phyloP scores from a whole-genome alignment of 1,140 invertebrate species.

The Sminthurides bifidus region DNA sequence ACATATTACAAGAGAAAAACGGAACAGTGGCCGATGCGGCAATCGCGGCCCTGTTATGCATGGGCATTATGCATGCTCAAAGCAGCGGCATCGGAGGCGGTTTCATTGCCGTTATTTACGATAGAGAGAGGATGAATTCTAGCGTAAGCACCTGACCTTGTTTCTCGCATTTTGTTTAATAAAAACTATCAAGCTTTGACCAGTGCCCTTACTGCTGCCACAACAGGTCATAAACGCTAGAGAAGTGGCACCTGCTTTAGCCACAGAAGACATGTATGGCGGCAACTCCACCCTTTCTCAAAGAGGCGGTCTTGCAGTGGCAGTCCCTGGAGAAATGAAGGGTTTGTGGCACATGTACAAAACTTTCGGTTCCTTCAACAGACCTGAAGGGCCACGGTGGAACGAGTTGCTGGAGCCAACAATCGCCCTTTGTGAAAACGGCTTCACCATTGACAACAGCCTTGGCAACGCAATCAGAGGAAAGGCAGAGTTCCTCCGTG shows the following conservation, averaged over 20 bases:
- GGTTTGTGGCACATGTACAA: constrained; percentile 76
- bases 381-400: constrained; percentile 35
- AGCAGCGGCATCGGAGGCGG: constrained; percentile 82
- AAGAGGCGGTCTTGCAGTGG: constrained; percentile 51
- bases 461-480: constrained; percentile 25
- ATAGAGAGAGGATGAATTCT: constrained; percentile 28
- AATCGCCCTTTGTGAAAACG: constrained; percentile 35
- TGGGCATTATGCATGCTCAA: constrained; percentile 69
- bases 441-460: constrained; percentile 33
- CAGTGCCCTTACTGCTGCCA: background rate
- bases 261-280: constrained; percentile 56
- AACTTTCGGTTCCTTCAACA: constrained; percentile 7
- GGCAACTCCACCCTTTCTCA: constrained; percentile 41
- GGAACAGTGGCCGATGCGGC: constrained; percentile 81
- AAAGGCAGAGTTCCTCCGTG: constrained; percentile 8
- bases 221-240: constrained; percentile 55
- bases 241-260: constrained; percentile 60
- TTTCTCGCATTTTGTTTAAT: background rate
- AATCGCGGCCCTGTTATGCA: constrained; percentile 70
- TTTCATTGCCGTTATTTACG: constrained; percentile 70
- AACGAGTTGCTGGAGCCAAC: constrained; percentile 36
- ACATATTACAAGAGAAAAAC: constrained; percentile 57
- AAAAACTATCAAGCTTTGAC: background rate
- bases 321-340: constrained; percentile 77
- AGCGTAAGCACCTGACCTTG: background rate